Conservation (phyloP, 2,113 vertebrate genomes). For the Athene noctua region DNA sequence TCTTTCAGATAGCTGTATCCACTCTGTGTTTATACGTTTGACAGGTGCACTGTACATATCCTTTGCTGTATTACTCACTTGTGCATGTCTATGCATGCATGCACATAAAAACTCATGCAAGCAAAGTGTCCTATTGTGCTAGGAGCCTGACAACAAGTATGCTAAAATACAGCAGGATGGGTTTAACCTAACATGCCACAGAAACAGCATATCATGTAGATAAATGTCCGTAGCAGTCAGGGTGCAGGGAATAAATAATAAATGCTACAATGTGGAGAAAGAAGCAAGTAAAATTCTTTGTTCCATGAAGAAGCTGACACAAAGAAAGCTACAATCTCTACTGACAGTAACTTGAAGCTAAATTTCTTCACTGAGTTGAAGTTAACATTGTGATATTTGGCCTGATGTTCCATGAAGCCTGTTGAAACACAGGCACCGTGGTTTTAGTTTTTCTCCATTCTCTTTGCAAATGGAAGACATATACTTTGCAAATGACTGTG, state of each 20-base stretch:
- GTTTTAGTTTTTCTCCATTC: background rate
- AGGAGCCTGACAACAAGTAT: background rate
- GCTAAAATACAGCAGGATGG: background rate
- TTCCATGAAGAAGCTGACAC: background rate
- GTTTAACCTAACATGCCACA: background rate
- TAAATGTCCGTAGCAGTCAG: background rate
- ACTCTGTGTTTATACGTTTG: constrained; percentile 31
- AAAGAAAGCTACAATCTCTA: background rate
- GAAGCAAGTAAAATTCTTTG: background rate
- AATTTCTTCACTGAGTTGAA: background rate
- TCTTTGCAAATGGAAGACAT: background rate
- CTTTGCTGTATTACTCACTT: background rate
- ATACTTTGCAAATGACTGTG: background rate
- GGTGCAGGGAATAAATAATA: background rate
- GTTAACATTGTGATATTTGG: background rate
- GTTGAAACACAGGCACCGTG: background rate
- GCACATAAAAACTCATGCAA: background rate
- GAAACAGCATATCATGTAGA: background rate
- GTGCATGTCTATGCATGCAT: background rate
- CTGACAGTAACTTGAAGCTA: background rate
- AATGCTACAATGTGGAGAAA: background rate
- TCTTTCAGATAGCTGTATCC: constrained; percentile 54
- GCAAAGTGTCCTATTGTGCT: background rate
- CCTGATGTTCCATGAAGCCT: background rate
- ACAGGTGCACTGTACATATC: background rate